Base-by-base conservation (phyloP, 2,797 vertebrate species). In the Chelmon rostratus region DNA sequence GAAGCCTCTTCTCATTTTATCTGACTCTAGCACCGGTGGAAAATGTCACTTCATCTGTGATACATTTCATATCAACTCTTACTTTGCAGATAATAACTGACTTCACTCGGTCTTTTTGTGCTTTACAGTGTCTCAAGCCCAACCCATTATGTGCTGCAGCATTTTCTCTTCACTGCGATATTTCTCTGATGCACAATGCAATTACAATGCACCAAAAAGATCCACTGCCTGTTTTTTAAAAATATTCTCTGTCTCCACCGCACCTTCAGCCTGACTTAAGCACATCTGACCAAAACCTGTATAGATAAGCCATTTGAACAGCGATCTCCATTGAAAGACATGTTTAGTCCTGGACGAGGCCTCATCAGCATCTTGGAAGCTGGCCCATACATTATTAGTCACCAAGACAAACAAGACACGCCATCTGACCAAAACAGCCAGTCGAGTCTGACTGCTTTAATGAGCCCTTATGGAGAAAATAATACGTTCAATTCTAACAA, bases 401-500 rank as follows among this genome's bases (percentile, higher is more conserved):
- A 92, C 79, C 0, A 50, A 90, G 90, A 93, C 86, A 93, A 93
- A 93, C 90, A 92, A 92, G 90, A 89, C 88, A 81, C 66, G 83
- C 92, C 92, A 93, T 93, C 91, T 93, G 92, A 94, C 91, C 90
- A 91, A 91, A 92, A 91, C 90, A 92, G 84, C 87, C 81, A 87
- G 86, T 87, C 65, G 71, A 90, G 89, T 90, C 91, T 78, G 92
- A 91, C 88, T 88, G 91, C 89, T 91, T 91, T 92, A 93, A 93
- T 92, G 92, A 93, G 91, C 88, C 86, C 92, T 93, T 93, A 92
- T 91, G 89, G 92, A 88, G 86, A 91, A 91, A 91, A 93, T 89
- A 90, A 91, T 90, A 86, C 89, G 85, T 89, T 89, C 75, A 79
- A 76, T 86, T 87, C 73, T 66, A 83, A 83, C 74, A 79, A 78